These are phyloP conservation scores for Ranitomeya imitator DNA, from an alignment of 2,113 vertebrate genomes.

Conservation along the genomic window DNA sequence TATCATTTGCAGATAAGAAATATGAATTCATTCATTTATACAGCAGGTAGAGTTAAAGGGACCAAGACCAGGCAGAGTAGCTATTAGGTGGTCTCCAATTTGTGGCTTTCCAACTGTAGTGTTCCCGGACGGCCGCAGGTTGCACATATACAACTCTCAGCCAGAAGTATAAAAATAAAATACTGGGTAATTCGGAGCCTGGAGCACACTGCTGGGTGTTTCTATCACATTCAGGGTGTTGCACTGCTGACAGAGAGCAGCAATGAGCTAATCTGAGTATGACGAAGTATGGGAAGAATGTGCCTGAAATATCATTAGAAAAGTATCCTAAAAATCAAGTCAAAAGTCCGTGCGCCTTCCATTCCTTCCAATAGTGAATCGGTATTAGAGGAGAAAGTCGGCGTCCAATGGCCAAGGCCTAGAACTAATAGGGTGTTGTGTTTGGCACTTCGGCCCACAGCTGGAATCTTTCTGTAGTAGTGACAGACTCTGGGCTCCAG, in stretches of 20 bases:
- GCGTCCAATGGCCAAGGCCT: neutral
- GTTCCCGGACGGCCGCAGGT: no score
- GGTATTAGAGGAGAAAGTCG: neutral
- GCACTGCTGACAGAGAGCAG: slow-evolving; percentile 11
- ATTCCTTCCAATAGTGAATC: neutral
- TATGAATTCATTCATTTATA: neutral
- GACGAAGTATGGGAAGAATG: slow-evolving; percentile 5
- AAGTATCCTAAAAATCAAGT: neutral
- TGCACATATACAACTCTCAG: no score
- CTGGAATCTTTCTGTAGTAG: slow-evolving; percentile 37
- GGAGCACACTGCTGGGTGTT: neutral
- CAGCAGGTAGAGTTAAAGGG: neutral
- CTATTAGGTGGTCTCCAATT: no score
- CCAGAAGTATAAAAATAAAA: neutral
- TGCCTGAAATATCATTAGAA: slow-evolving; percentile 27
- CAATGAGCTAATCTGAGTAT: slow-evolving; percentile 26
- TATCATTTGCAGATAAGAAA: neutral
- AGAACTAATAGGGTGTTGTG: slow-evolving; percentile 14
- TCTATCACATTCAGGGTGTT: neutral
- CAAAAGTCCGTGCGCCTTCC: neutral
- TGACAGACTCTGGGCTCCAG: slow-evolving; percentile 13
- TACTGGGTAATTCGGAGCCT: neutral
- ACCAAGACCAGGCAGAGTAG: neutral
- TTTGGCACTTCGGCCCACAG: slow-evolving; percentile 30
- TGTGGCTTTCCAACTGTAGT: no score